Evolutionary conservation across 1,140 invertebrate species (phyloP), one percentile per base, ranked within the genome.

Genomic region (Saccostrea glomerata): DNA sequence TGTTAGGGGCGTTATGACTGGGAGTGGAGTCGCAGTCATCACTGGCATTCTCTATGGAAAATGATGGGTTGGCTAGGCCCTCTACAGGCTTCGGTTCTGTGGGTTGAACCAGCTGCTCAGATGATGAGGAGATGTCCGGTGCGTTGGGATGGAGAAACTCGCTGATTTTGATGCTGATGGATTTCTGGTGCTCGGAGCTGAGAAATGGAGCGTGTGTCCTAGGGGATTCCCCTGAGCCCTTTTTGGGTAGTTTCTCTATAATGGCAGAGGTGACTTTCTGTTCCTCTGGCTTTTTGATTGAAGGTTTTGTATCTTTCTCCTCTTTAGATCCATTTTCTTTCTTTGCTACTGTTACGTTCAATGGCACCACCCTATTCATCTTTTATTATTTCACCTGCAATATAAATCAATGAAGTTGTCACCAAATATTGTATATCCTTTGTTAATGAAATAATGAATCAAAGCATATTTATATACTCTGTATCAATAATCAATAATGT

Each of bases 81-180:
- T 11, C 11, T 2, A 77, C 9, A 77, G 70, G 70, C 5, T 77
- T 77, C 2, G 25, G 25, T 11, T 77, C 13, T 30, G 30, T 30
- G 4, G 25, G 23, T 25, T 77, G 25, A 17, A 77, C 13, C 25
- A 77, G 70, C 25, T 77, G 70, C 70, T 77, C 70, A 2, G 25
- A 77, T 36, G 70, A 77, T 36, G 23, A 25, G 66, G 70, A 77
- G 30, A 77, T 77, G 70, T 77, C 70, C 12, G 70, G 70, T 4
- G 70, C 70, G 15, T 77, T 77, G 70, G 70, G 70, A 25, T 77
- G 70, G 70, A 77, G 70, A 25, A 77, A 77, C 30, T 77, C 70
- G 5, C 70, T 77, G 25, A 77, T 77, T 77, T 77, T 77, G 11
- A 77, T 77, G 30, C 70, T 77, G 23, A 77, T 77, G 70, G 70